These are phyloP conservation scores for Rhombomys opimus DNA, from an alignment of 2,113 vertebrate species.

Conservation along the genomic window DNA sequence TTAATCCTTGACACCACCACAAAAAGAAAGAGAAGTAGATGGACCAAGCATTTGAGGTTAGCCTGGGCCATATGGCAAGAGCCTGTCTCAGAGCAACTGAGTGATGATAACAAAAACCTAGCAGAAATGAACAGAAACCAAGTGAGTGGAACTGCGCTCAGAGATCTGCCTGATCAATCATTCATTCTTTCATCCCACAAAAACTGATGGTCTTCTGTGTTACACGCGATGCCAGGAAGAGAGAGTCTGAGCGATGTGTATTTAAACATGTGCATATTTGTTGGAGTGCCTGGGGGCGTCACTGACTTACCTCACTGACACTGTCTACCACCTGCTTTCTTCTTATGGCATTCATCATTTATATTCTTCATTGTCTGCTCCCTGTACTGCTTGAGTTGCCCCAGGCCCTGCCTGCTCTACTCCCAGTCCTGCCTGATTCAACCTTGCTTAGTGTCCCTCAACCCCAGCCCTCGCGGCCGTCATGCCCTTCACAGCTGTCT, in stretches of 20 bases:
- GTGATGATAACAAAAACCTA: background rate
- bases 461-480: background rate
- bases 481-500: background rate
- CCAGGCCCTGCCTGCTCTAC: background rate
- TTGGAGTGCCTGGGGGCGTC: background rate
- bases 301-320: background rate
- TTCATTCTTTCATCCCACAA: background rate
- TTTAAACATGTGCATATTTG: background rate
- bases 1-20: background rate
- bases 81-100: background rate
- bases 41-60: background rate
- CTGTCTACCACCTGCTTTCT: background rate
- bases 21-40: background rate
- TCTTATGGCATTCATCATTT: background rate
- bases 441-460: background rate
- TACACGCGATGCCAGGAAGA: background rate
- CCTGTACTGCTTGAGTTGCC: background rate
- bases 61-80: background rate
- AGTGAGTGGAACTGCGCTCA: background rate
- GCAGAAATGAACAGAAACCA: background rate
- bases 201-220: background rate
- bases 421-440: background rate
- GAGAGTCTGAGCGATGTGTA: background rate
- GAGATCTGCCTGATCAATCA: background rate
- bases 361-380: background rate